Evolutionary conservation across 2,797 vertebrate species (phyloP).

Genomic region (Myotis vivesi): DNA sequence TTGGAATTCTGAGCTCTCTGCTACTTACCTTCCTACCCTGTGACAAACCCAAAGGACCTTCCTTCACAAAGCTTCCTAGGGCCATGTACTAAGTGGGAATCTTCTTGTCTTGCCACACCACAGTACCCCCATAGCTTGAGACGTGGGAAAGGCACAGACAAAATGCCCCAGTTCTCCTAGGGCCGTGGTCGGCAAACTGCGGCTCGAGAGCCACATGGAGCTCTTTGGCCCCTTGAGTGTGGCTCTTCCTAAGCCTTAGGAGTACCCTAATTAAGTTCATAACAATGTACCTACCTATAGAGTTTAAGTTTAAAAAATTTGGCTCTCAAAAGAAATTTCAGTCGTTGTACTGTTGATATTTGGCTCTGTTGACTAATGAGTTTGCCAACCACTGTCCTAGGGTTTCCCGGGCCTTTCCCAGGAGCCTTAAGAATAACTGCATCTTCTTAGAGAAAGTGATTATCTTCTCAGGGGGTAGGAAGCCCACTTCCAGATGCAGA

Average conservation of each 20-base stretch:
- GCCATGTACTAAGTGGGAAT: neutral
- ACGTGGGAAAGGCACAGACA: neutral
- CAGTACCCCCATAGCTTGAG: neutral
- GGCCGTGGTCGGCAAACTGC: no score
- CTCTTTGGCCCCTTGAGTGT: no score
- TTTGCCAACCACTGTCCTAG: neutral
- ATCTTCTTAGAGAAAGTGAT: neutral
- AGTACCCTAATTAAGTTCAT: no score
- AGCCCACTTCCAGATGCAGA: constrained; percentile 3
- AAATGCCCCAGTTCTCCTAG: neutral
- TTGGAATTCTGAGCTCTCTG: neutral
- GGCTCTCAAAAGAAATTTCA: no score
- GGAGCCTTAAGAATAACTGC: neutral
- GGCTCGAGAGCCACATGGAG: no score
- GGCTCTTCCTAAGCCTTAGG: no score
- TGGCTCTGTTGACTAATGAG: no score
- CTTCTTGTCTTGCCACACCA: neutral
- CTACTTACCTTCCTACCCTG: neutral
- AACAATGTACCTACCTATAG: no score
- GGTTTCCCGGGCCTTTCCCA: neutral
- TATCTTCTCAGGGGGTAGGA: neutral
- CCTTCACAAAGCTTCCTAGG: neutral
- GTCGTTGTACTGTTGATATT: no score
- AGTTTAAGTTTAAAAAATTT: no score
- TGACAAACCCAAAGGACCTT: neutral